Evolutionary conservation across 2,888 invertebrate species (phyloP), one percentile per base, ranked within the genome.

Genomic region (Ecdyonurus torrentis): DNA sequence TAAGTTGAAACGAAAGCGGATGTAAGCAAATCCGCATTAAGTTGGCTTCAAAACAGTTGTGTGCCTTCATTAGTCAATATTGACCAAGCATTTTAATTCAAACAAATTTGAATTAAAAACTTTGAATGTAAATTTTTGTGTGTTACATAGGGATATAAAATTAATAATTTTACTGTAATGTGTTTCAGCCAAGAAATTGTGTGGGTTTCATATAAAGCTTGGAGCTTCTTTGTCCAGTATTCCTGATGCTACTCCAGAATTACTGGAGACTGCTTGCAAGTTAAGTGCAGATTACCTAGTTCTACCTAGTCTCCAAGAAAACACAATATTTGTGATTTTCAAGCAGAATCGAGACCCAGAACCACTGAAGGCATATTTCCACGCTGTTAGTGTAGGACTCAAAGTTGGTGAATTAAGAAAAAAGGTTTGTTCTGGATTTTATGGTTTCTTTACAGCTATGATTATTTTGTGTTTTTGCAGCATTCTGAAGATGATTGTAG

Each of bases 331-430:
- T 70, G 76, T 89, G 22, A 71, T 79, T 50, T 71, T 88, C 1
- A 77, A 79, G 64, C 76, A 79, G 60, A 72, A 77, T n/a, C 78
- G 79, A 23, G 71, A 69, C 0, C 70, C 79, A 1, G 83, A 84
- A 67, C 75, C 85, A n/a, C 70, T 89, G 10, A 78, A 81, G 70
- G 83, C 83, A 2, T 88, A 86, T 71, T 85, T 85, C 67, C 83
- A 88, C 69, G 85, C 86, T 2, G 79, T 83, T 24, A 71, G 86
- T 62, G 74, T 82, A 22, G 79, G 77, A 60, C 69, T 77, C 50
- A 22, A 55, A 55, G 7, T 55, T n/a, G 22, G n/a, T n/a, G 15
- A 55, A 37, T 10, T 37, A 5, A 5, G 15, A 15, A 22, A 55
- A 55, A 55, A 55, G 55, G 55, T 22, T n/a, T n/a, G n/a, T n/a